Conservation (phyloP, 2,888 invertebrate genomes). For the Periphyllus acericola region DNA sequence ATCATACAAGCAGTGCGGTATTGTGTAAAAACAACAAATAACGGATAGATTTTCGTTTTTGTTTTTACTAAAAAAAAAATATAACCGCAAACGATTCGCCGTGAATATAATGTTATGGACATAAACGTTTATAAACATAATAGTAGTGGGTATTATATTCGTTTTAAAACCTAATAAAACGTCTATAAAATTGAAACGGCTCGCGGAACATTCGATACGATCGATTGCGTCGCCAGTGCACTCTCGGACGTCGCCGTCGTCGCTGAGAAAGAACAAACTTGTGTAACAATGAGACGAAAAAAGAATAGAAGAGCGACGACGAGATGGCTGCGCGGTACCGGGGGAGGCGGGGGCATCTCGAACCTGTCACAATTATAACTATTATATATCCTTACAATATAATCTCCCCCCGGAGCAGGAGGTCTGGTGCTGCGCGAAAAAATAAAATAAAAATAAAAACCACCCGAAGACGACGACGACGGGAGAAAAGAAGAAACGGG, state of each 20-base stretch:
- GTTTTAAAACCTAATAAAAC: too few relatives aligned
- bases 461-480: constrained; percentile 6
- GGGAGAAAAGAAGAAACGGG: constrained; percentile 8
- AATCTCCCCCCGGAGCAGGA: background rate
- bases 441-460: constrained; percentile 10
- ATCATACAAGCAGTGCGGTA: too few relatives aligned
- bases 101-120: too few relatives aligned
- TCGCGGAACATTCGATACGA: background rate
- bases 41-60: too few relatives aligned
- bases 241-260: background rate
- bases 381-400: background rate
- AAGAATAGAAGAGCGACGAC: too few relatives aligned
- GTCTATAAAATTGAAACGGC: background rate
- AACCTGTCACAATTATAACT: constrained; percentile 10
- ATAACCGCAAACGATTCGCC: too few relatives aligned
- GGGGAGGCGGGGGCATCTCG: background rate
- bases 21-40: too few relatives aligned
- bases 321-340: background rate
- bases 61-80: too few relatives aligned
- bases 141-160: too few relatives aligned
- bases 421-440: background rate
- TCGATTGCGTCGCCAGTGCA: background rate
- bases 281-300: too few relatives aligned
- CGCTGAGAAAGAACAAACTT: background rate
- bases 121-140: too few relatives aligned